A percentile compares a stretch with the other conserved stretches of the same genome.
phyloP scores from a whole-genome alignment of 2,113 vertebrate species.

The Narcine bancroftii region DNA sequence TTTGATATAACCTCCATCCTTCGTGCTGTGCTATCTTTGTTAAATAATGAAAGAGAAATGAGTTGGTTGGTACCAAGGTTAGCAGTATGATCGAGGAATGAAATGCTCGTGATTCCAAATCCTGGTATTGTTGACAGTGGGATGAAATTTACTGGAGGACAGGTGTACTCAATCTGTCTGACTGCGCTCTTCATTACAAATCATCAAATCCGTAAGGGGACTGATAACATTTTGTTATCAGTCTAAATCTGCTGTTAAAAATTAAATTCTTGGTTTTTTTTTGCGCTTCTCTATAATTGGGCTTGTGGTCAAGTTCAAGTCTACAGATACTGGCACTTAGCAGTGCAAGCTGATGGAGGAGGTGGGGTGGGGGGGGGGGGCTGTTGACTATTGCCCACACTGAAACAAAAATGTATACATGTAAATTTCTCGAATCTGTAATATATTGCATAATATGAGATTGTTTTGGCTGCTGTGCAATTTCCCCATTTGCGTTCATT shows the following conservation, averaged over 20 bases:
- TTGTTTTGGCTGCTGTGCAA: background rate
- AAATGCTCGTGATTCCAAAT: background rate
- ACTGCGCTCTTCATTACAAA: background rate
- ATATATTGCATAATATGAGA: background rate
- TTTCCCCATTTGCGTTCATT: background rate
- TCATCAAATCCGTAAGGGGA: background rate
- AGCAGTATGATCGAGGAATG: background rate
- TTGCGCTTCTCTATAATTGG: background rate
- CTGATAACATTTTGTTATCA: background rate
- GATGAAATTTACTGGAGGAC: background rate
- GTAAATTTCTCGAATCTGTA: background rate
- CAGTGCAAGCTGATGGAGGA: background rate
- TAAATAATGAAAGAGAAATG: background rate
- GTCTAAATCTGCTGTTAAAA: background rate
- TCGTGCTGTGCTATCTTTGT: background rate
- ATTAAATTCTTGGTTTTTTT: background rate
- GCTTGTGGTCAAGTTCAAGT: background rate
- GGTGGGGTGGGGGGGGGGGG: background rate
- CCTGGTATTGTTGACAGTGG: background rate
- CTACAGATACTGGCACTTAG: background rate
- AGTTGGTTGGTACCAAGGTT: background rate
- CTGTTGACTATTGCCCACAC: background rate
- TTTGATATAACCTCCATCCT: background rate
- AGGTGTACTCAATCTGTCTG: background rate
- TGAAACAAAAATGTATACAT: background rate